Base-by-base conservation (phyloP, 2,888 invertebrate genomes). In the Plebejus melissa region DNA sequence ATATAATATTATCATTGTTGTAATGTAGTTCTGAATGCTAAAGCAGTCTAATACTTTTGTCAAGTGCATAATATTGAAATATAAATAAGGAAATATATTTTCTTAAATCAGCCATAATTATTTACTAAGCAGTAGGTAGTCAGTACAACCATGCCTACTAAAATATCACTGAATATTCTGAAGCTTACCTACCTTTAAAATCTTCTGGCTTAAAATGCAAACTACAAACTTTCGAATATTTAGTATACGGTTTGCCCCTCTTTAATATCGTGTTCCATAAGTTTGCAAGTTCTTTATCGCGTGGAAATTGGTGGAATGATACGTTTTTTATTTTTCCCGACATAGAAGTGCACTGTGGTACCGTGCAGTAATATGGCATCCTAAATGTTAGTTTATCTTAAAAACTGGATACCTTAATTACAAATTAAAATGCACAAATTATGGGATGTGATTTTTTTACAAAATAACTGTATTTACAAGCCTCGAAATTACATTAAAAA, bases 361-460 rank as follows among this genome's bases (percentile, higher is more conserved):
- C 94, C 13, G 94, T 94, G 80, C 94, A 94, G 81, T 94, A 94
- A 83, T 94, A 94, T 80, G 93, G 93, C 94, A 94, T 94, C 80
- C 86, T 92, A 82, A 80, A 36, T 84, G 86, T 79, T 80, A 81
- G 76, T 80, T 79, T 41, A 50, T 36, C n/a, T 50, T 71, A 6
- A 46, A 46, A 54, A 50, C 16, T 16, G 28, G 32, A 72, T 32
- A 28, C 28, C 9, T 46, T 32, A 9, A 32, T 72, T 54, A 54
- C 6, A 13, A 28, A 50, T 32, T 22, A 13, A 65, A 13, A 13
- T 5, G 13, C 16, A 32, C 13, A 36, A 16, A 32, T 13, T 36
- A 5, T 13, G 11, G 11, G 22, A 60, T 13, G 5, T 22, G 28
- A 13, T 46, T 50, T 69, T 41, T 50, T 46, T 4, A 22, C 28